Evolutionary conservation across 2,113 vertebrate species (phyloP), one percentile per base, ranked within the genome.

Genomic region (Apaloderma vittatum): DNA sequence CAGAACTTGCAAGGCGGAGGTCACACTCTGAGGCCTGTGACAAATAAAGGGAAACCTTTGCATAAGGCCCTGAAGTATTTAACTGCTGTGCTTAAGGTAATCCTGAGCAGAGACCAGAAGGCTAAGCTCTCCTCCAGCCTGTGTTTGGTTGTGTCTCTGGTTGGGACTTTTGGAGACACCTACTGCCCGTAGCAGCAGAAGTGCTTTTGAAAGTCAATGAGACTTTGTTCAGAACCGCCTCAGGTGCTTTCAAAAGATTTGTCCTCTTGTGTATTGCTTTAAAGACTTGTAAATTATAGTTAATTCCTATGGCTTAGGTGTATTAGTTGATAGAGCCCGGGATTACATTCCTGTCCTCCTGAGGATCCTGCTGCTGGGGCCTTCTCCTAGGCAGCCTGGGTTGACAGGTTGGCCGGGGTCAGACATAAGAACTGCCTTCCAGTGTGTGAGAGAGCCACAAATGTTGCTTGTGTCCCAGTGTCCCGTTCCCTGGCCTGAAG

Each of bases 201-300:
- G 8, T 3, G 27, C 59, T 66, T 23, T 52, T 63, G 82, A 34
- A 70, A 88, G 48, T 89, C 89, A 52, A 67, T 23, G 45, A 62
- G 65, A 72, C 76, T 90, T 86, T 86, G 72, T 81, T 96, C 83
- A 70, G 68, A 96, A 63, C 30, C 26, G 76, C 91, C 95, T 88
- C 34, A 0, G 91, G 94, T 77, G 63, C 17, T 86, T 95, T 80
- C 92, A 46, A 71, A 74, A 93, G 74, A 59, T 61, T 81, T 72
- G 32, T 75, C 18, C 61, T 91, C 59, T 27, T 72, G 45, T 71
- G 46, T 5, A 2, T 43, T 61, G 52, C 57, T 91, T 94, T 94
- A 81, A 93, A 91, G 93, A 67, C 57, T 81, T 84, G 78, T 74
- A 93, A 94, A 92, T 95, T 67, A 78, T 73, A 91, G 43, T 84